A percentile compares a stretch with the other conserved stretches of the same genome.
Evolutionary conservation across 2,113 vertebrate genomes (phyloP).

Genomic region (Callospermophilus lateralis): DNA sequence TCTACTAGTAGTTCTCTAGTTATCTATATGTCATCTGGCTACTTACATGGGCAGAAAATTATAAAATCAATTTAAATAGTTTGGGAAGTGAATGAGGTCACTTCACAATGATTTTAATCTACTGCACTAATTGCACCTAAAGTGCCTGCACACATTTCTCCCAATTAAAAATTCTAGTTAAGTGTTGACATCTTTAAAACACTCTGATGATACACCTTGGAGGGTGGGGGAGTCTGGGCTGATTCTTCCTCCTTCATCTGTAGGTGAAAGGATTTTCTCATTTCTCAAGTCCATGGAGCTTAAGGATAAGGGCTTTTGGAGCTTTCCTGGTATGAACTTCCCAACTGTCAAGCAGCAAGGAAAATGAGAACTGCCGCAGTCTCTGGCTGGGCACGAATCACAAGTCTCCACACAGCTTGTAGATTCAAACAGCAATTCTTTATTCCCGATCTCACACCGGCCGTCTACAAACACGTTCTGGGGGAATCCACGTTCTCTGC

Average conservation of each 20-base stretch:
- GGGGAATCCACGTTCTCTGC: too few relatives aligned
- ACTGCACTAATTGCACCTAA: conserved; percentile 54
- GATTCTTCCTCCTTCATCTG: not conserved
- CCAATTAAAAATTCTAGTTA: conserved; percentile 72
- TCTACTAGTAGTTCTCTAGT: not conserved
- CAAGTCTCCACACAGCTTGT: too few relatives aligned
- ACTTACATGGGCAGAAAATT: conserved; percentile 56
- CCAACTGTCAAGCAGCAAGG: not conserved
- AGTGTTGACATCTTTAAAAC: conserved; percentile 54
- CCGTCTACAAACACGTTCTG: too few relatives aligned
- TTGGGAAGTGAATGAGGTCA: conserved; percentile 63
- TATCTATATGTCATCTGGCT: conserved; percentile 6
- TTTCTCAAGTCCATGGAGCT: not conserved
- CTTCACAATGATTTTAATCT: conserved; percentile 73
- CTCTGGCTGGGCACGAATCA: too few relatives aligned
- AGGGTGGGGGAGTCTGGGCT: not conserved
- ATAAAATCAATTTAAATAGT: conserved; percentile 70
- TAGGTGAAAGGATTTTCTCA: not conserved
- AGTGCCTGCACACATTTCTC: conserved; percentile 29
- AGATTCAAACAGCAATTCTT: too few relatives aligned
- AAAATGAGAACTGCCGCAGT: too few relatives aligned
- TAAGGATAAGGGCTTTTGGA: not conserved
- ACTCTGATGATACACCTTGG: not conserved
- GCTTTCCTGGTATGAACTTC: not conserved
- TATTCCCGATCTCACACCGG: too few relatives aligned